phyloP scores from a whole-genome alignment of 2,888 invertebrate species.

The Branchipolynoe longqiensis region DNA sequence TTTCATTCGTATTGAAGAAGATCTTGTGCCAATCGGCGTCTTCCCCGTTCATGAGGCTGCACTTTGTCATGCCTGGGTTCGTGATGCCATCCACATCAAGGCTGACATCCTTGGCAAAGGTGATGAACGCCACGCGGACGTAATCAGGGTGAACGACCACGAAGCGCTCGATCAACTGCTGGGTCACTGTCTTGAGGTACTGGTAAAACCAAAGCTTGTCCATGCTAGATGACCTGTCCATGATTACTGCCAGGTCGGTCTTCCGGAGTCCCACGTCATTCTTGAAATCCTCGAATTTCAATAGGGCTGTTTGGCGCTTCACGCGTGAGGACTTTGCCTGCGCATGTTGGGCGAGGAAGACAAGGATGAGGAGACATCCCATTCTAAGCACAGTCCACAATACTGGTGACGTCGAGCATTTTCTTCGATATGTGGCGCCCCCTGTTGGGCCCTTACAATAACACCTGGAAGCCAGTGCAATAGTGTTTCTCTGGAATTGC shows the following conservation, averaged over 20 bases:
- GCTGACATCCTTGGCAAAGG: conserved; percentile 61
- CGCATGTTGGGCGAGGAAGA: neutral
- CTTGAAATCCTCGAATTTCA: conserved; percentile 5
- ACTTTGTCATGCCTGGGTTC: conserved; percentile 20
- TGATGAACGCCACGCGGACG: conserved; percentile 64
- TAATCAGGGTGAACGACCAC: conserved; percentile 65
- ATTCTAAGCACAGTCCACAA: too few species aligned
- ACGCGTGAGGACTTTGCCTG: neutral
- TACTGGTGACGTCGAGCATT: too few species aligned
- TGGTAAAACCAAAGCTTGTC: conserved; percentile 59
- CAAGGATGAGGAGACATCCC: neutral
- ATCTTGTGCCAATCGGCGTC: conserved; percentile 35
- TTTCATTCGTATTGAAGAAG: conserved; percentile 25
- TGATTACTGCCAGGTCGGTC: conserved; percentile 57
- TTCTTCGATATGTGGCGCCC: too few species aligned
- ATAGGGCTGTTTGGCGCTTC: neutral
- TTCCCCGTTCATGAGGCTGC: conserved; percentile 20
- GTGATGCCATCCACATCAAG: conserved; percentile 65
- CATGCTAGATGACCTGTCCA: conserved; percentile 61
- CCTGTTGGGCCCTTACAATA: too few species aligned
- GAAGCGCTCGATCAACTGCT: conserved; percentile 61
- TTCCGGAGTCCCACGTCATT: neutral
- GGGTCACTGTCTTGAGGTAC: conserved; percentile 40
- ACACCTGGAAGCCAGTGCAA: too few species aligned
- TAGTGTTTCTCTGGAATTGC: too few species aligned